Conservation (phyloP, 2,113 vertebrate species). For the Apeltes quadracus region DNA sequence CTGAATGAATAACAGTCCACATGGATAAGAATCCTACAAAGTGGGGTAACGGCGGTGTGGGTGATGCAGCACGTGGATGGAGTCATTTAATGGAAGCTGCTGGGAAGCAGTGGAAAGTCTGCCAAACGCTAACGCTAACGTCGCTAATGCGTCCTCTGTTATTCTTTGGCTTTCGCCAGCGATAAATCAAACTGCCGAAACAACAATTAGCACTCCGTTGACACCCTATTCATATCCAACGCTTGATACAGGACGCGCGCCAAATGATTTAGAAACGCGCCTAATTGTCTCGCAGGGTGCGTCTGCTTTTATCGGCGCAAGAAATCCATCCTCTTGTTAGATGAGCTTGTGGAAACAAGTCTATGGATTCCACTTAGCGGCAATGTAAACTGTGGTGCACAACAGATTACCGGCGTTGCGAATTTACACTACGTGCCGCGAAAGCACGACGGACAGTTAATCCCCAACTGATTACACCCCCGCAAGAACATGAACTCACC, state of each 20-base stretch:
- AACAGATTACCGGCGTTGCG: conserved; percentile 43
- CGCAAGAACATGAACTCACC: conserved; percentile 53
- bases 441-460: conserved; percentile 57
- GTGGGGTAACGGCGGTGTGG: conserved; percentile 17
- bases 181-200: conserved; percentile 70
- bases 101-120: conserved; percentile 50
- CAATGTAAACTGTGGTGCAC: conserved; percentile 43
- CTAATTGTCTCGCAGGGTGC: conserved; percentile 74
- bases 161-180: conserved; percentile 61
- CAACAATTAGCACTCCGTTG: conserved; percentile 75
- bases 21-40: conserved; percentile 13
- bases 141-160: too few species aligned
- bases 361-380: conserved; percentile 45
- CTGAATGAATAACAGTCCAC: background rate
- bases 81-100: conserved; percentile 48
- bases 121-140: conserved; percentile 69
- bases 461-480: conserved; percentile 58
- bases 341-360: conserved; percentile 62
- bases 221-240: conserved; percentile 72
- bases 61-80: conserved; percentile 30
- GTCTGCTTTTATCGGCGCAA: conserved; percentile 65
- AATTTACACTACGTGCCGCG: conserved; percentile 47
- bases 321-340: conserved; percentile 71
- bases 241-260: conserved; percentile 69
- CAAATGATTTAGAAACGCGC: conserved; percentile 69